Percentiles rank a stretch among this genome's conserved stretches.
phyloP scores from a whole-genome alignment of 2,888 invertebrate species.

The Harpagoxenus sublaevis region DNA sequence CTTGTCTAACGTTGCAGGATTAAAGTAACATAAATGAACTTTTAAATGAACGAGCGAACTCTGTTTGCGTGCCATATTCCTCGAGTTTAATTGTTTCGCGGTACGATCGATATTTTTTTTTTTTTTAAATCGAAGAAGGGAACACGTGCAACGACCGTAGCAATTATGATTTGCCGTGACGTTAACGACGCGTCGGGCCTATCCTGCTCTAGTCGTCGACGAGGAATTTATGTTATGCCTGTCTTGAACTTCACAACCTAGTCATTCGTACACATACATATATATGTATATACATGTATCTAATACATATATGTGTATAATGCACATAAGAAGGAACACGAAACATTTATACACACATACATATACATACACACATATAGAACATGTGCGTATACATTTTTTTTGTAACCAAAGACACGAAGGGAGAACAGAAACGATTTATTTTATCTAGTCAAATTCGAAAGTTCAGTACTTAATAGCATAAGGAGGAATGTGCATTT shows the following conservation, averaged over 20 bases:
- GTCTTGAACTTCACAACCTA: constrained; percentile 82
- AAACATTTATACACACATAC: constrained; percentile 74
- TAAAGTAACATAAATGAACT: neutral
- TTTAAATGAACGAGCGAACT: neutral
- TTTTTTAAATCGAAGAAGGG: neutral
- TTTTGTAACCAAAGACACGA: constrained; percentile 79
- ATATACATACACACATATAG: constrained; percentile 58
- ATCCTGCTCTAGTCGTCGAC: constrained; percentile 71
- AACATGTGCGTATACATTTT: constrained; percentile 48
- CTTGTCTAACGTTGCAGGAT: neutral
- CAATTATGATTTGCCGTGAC: constrained; percentile 10
- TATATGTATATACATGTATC: constrained; percentile 65
- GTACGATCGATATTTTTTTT: neutral
- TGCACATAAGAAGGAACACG: constrained; percentile 67
- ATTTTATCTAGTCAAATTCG: constrained; percentile 82
- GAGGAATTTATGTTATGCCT: constrained; percentile 72
- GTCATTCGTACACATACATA: constrained; percentile 83
- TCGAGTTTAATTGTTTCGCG: neutral
- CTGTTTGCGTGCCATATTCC: constrained; percentile 22
- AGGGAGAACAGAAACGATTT: constrained; percentile 69
- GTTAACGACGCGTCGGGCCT: constrained; percentile 8
- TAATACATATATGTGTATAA: constrained; percentile 69
- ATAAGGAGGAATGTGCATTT: constrained; percentile 85
- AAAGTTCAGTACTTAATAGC: constrained; percentile 83
- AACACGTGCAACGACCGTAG: neutral